Evolutionary conservation across 2,113 vertebrate genomes (phyloP).

Genomic region (Petromus typicus): DNA sequence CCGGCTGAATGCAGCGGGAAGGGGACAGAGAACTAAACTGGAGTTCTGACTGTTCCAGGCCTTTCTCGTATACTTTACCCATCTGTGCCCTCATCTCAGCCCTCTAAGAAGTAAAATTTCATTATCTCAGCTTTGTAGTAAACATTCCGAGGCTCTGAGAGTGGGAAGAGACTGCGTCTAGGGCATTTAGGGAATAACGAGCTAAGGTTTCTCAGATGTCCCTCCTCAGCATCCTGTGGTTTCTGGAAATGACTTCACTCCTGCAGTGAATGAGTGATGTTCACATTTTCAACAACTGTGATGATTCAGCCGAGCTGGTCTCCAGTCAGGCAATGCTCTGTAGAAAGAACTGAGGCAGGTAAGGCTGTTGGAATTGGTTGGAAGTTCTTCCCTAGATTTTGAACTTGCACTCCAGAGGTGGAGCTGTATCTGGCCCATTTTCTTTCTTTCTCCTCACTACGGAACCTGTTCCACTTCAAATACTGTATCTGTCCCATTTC

Average conservation of each 20-base stretch:
- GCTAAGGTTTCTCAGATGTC: not conserved
- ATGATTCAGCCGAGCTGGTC: not conserved
- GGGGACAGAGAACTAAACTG: not conserved
- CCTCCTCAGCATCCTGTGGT: not conserved
- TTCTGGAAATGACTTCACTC: not conserved
- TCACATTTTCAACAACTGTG: not conserved
- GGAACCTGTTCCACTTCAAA: not conserved
- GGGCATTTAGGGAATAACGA: not conserved
- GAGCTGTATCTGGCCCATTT: not conserved
- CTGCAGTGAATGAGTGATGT: not conserved
- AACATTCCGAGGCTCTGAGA: not conserved
- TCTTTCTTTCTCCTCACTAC: not conserved
- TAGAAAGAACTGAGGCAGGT: slow-evolving; percentile 7
- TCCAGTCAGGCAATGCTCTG: not conserved
- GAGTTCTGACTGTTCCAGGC: not conserved
- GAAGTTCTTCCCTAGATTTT: not conserved
- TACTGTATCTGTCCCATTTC: not conserved
- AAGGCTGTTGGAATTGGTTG: not conserved
- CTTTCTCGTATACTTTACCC: not conserved
- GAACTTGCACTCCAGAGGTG: not conserved
- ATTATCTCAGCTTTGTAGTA: not conserved
- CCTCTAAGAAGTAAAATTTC: not conserved
- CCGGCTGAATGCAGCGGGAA: not conserved
- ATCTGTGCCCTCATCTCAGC: not conserved
- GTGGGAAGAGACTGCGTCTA: not conserved